These are phyloP conservation scores for Melanchra persicariae DNA, from an alignment of 2,888 invertebrate genomes.

Conservation along the genomic window DNA sequence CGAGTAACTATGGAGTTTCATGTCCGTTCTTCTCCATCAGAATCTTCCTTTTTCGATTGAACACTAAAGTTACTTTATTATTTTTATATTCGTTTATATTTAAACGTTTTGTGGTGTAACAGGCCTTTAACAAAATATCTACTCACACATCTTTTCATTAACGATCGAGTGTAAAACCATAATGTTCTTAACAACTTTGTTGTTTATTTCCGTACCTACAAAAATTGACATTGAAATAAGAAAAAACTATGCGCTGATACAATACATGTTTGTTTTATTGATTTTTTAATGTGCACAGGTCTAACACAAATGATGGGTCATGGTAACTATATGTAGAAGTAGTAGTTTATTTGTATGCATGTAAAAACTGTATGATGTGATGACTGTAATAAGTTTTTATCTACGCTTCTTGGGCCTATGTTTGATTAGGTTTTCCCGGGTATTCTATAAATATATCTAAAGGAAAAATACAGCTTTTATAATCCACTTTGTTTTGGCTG, in stretches of 20 bases:
- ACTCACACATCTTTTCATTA: not conserved
- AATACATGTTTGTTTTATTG: conserved; percentile 25
- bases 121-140: too few species aligned
- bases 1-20: too few species aligned
- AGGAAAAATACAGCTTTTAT: conserved; percentile 8
- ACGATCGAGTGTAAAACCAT: not conserved
- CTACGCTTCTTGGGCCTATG: not conserved
- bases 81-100: too few species aligned
- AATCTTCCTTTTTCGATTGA: too few species aligned
- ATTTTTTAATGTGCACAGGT: conserved; percentile 55
- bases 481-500: not conserved
- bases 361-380: conserved; percentile 26
- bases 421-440: not conserved
- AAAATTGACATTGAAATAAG: conserved; percentile 21
- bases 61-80: too few species aligned
- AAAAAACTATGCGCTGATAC: conserved; percentile 1
- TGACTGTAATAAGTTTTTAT: conserved; percentile 6
- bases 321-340: conserved; percentile 52
- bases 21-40: too few species aligned
- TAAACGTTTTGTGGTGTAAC: too few species aligned
- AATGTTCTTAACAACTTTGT: not conserved
- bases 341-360: conserved; percentile 3
- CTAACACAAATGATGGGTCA: conserved; percentile 52
- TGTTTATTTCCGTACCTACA: not conserved
- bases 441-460: conserved; percentile 4